Percentiles rank a stretch among this genome's conserved stretches.
These are phyloP conservation scores for Marisa cornuarietis DNA, from an alignment of 1,140 invertebrate genomes.

Conservation along the genomic window DNA sequence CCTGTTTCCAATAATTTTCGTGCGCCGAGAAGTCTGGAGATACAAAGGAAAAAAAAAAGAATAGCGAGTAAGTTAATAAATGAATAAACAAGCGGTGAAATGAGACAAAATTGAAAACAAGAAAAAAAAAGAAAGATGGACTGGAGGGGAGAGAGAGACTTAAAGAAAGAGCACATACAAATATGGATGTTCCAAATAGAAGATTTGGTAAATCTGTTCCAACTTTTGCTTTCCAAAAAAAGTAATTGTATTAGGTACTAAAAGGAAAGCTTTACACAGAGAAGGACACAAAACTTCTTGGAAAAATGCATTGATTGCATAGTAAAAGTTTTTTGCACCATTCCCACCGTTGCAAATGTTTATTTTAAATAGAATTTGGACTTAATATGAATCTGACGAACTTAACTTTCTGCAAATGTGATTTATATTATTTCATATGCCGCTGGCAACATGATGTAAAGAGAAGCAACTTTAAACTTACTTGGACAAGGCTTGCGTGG, in stretches of 20 bases:
- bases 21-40: neutral
- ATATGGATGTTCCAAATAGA: neutral
- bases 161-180: neutral
- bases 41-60: neutral
- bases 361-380: no score
- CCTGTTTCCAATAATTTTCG: conserved; percentile 12
- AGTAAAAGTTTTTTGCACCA: neutral
- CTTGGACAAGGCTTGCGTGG: conserved; percentile 15
- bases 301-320: neutral
- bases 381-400: no score
- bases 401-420: no score
- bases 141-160: neutral
- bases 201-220: no score
- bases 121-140: no score
- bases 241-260: no score
- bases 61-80: neutral
- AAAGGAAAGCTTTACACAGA: neutral
- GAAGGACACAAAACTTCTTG: neutral
- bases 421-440: no score
- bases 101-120: neutral
- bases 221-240: no score
- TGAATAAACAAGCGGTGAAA: neutral
- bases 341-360: neutral
- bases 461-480: neutral
- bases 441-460: neutral